Evolutionary conservation across 1,140 invertebrate species (phyloP).

Genomic region (Tetraneura akinire): DNA sequence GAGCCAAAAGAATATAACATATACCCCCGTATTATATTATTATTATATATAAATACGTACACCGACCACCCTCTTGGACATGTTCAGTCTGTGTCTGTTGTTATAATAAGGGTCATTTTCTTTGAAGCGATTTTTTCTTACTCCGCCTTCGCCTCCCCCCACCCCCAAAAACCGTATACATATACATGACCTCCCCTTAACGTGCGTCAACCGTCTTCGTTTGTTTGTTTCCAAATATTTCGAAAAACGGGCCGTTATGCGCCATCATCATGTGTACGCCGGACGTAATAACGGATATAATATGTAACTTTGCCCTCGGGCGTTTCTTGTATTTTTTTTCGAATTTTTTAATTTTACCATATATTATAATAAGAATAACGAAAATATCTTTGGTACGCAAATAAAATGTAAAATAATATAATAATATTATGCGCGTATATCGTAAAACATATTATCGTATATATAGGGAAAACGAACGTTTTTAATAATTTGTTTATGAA

Average conservation of each 20-base stretch:
- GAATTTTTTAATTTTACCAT: constrained; percentile 26
- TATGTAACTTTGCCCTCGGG: neutral
- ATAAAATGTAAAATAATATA: neutral
- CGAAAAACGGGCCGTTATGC: neutral
- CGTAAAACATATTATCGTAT: neutral
- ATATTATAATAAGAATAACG: neutral
- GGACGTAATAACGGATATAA: constrained; percentile 11
- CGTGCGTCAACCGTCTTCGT: neutral
- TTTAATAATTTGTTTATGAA: too few species aligned
- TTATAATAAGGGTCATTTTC: constrained; percentile 51
- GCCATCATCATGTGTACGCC: neutral
- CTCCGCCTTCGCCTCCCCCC: neutral
- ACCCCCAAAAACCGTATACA: neutral
- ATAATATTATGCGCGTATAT: neutral
- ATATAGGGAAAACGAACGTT: neutral
- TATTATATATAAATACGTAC: neutral
- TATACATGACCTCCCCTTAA: too few species aligned
- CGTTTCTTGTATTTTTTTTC: neutral
- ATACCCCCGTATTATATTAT: too few species aligned
- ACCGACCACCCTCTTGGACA: constrained; percentile 31
- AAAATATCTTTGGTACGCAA: neutral
- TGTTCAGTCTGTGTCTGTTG: constrained; percentile 43
- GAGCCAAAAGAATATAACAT: too few species aligned
- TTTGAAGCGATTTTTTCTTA: constrained; percentile 23
- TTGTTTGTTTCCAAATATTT: constrained; percentile 32